phyloP scores from a whole-genome alignment of 2,797 vertebrate species.

The Urosaurus nigricauda region DNA sequence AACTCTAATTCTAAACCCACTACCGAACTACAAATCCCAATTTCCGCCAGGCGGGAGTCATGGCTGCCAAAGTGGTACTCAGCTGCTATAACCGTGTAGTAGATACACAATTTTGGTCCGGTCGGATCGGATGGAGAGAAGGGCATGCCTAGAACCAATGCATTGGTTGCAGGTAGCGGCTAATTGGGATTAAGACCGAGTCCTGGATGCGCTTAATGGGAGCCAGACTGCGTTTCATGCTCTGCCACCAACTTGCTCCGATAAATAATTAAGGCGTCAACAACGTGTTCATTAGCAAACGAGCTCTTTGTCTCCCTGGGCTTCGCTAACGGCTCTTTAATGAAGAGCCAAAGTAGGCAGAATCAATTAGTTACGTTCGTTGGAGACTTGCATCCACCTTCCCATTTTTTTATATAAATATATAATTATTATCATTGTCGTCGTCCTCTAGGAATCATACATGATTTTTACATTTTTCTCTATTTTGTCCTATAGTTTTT shows the following conservation, averaged over 20 bases:
- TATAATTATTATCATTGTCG: background rate
- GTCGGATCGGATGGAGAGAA: background rate
- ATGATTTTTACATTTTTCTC: too few species aligned
- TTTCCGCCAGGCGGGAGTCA: too few species aligned
- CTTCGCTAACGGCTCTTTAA: background rate
- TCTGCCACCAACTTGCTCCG: background rate
- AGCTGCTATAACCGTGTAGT: too few species aligned
- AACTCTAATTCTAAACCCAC: too few species aligned
- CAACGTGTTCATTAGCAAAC: background rate
- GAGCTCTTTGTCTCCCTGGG: background rate
- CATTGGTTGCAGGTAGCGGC: background rate
- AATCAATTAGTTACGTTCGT: slow-evolving; percentile 28
- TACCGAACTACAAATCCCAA: too few species aligned
- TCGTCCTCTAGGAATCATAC: background rate
- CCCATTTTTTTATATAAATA: rapidly evolving
- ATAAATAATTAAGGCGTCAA: background rate
- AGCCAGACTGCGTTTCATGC: background rate
- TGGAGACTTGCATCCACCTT: slow-evolving; percentile 3
- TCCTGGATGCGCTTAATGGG: background rate
- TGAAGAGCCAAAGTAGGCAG: background rate
- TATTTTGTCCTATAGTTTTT: too few species aligned
- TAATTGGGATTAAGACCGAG: rapidly evolving
- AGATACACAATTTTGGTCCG: background rate
- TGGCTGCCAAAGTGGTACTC: too few species aligned
- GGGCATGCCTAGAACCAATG: background rate